A percentile compares a stretch with the other conserved stretches of the same genome.
Evolutionary conservation across 2,888 invertebrate genomes (phyloP).

Genomic region (Plutella xylostella): DNA sequence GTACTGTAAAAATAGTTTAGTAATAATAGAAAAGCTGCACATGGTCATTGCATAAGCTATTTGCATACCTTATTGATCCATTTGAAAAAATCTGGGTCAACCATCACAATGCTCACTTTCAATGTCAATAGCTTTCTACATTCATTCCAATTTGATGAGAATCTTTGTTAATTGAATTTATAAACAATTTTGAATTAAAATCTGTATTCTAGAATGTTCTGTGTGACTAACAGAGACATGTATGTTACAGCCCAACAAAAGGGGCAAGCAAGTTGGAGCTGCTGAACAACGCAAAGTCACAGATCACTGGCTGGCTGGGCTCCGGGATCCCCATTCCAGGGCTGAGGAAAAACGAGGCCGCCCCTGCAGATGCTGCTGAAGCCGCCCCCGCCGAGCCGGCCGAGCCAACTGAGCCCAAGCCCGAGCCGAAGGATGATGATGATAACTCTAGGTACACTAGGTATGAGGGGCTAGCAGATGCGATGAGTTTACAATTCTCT

Average conservation of each 20-base stretch:
- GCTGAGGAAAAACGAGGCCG: conserved; percentile 75
- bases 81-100: conserved; percentile 3
- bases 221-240: no score
- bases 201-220: no score
- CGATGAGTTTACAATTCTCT: conserved; percentile 49
- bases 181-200: neutral
- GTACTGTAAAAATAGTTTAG: neutral
- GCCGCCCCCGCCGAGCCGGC: conserved; percentile 39
- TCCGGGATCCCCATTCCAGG: conserved; percentile 82
- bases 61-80: conserved; percentile 6
- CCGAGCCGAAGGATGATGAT: conserved; percentile 79
- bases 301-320: conserved; percentile 88
- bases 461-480: conserved; percentile 73
- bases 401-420: conserved; percentile 45
- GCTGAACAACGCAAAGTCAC: conserved; percentile 87
- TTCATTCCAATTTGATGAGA: no score
- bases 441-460: conserved; percentile 89
- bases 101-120: neutral
- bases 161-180: conserved; percentile 7
- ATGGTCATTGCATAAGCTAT: conserved; percentile 4
- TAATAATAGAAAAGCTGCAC: neutral
- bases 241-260: conserved; percentile 79
- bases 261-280: conserved; percentile 81
- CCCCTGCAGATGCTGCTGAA: conserved; percentile 58
- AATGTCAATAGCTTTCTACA: conserved; percentile 3